Evolutionary conservation across 2,888 invertebrate genomes (phyloP).

Genomic region (Tipula helvola): DNA sequence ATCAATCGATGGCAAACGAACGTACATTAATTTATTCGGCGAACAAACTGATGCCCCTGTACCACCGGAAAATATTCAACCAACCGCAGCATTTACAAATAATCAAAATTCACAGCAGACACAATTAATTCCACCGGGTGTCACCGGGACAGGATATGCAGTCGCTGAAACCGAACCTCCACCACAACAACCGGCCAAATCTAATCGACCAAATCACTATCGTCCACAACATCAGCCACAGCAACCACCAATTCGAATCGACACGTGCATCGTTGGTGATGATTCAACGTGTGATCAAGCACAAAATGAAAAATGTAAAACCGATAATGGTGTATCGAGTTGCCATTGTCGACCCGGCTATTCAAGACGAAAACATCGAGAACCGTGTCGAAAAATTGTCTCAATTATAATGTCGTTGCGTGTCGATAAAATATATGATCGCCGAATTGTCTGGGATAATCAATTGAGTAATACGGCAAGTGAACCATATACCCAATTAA

Average conservation of each 20-base stretch:
- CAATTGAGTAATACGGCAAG: constrained; percentile 63
- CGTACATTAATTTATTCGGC: constrained; percentile 75
- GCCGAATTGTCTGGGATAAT: constrained; percentile 62
- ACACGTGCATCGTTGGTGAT: constrained; percentile 89
- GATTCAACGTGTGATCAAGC: constrained; percentile 80
- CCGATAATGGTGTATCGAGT: constrained; percentile 74
- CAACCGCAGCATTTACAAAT: constrained; percentile 27
- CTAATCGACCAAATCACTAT: constrained; percentile 29
- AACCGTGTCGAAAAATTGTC: constrained; percentile 65
- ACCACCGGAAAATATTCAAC: constrained; percentile 23
- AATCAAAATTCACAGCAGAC: constrained; percentile 21
- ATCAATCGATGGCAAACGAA: constrained; percentile 82
- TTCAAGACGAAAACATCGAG: constrained; percentile 56
- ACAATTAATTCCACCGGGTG: constrained; percentile 23
- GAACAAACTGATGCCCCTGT: constrained; percentile 38
- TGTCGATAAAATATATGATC: constrained; percentile 72
- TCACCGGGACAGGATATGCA: constrained; percentile 52
- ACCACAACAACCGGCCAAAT: constrained; percentile 41
- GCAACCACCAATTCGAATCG: constrained; percentile 50
- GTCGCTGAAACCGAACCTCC: constrained; percentile 48
- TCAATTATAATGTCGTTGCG: constrained; percentile 66
- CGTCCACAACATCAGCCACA: constrained; percentile 26
- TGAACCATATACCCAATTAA: constrained; percentile 68
- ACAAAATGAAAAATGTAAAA: constrained; percentile 77
- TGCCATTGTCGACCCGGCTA: constrained; percentile 76